These are phyloP conservation scores for Ochropleura leucogaster DNA, from an alignment of 2,888 invertebrate species.

Conservation along the genomic window DNA sequence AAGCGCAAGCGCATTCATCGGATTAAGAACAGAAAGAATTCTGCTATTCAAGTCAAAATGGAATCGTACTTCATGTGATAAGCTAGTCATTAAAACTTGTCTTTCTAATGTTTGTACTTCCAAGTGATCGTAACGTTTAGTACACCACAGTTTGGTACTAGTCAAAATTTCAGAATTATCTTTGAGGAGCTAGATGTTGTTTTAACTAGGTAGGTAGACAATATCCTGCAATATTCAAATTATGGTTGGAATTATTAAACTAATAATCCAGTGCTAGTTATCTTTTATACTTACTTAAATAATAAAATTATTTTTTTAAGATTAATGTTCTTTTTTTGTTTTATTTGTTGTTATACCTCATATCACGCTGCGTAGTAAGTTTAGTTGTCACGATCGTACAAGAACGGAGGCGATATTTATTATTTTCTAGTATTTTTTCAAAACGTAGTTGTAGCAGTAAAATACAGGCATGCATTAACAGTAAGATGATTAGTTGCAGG, in stretches of 20 bases:
- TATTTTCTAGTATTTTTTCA: slow-evolving; percentile 3
- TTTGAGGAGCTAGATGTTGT: background rate
- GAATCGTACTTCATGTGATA: slow-evolving; percentile 13
- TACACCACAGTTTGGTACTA: background rate
- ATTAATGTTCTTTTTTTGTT: background rate
- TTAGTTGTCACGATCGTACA: slow-evolving; percentile 9
- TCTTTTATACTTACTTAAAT: slow-evolving; percentile 14
- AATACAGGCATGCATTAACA: slow-evolving; percentile 69
- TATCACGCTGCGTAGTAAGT: background rate
- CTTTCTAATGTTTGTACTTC: slow-evolving; percentile 8
- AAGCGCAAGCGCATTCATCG: slow-evolving; percentile 57
- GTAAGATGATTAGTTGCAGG: slow-evolving; percentile 82
- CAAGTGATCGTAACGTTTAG: slow-evolving; percentile 6
- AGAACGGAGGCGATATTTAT: background rate
- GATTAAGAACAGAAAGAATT: slow-evolving; percentile 14
- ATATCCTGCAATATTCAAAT: slow-evolving; percentile 12
- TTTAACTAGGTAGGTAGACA: background rate
- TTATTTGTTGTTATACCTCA: slow-evolving; percentile 25
- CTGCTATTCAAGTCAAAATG: slow-evolving; percentile 26
- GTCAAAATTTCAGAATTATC: slow-evolving; percentile 12
- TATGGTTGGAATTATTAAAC: slow-evolving; percentile 11
- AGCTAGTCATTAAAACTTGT: slow-evolving; percentile 23
- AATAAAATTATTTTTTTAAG: slow-evolving; percentile 20
- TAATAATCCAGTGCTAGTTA: slow-evolving; percentile 1
- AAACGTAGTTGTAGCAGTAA: slow-evolving; percentile 15